Evolutionary conservation across 2,113 vertebrate species (phyloP).

Genomic region (Condylura cristata): DNA sequence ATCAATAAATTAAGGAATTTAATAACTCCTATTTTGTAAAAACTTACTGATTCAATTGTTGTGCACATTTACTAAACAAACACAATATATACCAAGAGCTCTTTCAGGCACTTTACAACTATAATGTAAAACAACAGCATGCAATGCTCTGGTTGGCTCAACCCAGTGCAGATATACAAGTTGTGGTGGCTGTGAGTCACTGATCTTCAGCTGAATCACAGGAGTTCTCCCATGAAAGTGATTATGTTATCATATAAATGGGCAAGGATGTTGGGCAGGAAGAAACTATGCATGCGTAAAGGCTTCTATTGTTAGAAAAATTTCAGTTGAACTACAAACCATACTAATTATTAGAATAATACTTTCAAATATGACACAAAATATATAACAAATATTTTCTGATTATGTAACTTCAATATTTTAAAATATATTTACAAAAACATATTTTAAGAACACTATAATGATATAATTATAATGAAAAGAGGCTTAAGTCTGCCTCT

Average conservation of each 20-base stretch:
- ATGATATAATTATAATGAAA: background rate
- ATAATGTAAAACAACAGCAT: background rate
- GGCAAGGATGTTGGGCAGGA: background rate
- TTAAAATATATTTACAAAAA: constrained; percentile 29
- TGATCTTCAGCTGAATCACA: background rate
- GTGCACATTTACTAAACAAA: background rate
- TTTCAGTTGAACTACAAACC: background rate
- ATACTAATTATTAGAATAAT: background rate
- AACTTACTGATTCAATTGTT: background rate
- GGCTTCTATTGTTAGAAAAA: background rate
- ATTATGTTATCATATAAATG: background rate
- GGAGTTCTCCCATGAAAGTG: background rate
- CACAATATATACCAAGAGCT: background rate
- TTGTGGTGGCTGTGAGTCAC: background rate
- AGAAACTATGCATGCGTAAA: background rate
- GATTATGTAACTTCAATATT: background rate
- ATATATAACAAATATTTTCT: background rate
- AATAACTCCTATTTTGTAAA: background rate
- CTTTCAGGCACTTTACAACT: background rate
- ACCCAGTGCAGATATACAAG: background rate
- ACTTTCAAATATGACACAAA: background rate
- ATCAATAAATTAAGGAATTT: background rate
- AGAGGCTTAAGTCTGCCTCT: background rate
- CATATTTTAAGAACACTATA: background rate
- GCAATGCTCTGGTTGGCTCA: background rate